These are phyloP conservation scores for Novumbra hubbsi DNA, from an alignment of 2,797 vertebrate genomes.

Conservation along the genomic window DNA sequence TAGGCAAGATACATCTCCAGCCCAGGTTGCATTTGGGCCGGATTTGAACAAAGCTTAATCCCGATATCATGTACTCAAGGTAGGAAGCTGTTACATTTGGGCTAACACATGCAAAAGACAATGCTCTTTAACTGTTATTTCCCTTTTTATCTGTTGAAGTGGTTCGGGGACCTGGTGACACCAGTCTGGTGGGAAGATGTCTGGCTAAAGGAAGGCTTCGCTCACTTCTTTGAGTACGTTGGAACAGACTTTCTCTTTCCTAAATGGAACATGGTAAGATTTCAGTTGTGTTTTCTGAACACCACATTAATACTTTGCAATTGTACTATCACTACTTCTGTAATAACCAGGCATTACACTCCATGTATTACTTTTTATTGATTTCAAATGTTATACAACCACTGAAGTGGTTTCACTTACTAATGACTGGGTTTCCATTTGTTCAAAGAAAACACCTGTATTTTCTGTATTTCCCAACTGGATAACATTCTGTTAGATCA, in stretches of 20 bases:
- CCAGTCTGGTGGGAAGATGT: conserved; percentile 99
- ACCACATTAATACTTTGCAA: background rate
- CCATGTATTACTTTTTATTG: too few relatives aligned
- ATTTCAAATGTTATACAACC: background rate
- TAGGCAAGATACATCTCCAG: background rate
- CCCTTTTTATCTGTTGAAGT: conserved; percentile 70
- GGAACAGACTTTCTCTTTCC: conserved; percentile 97
- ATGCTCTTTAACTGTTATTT: background rate
- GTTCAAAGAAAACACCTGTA: background rate
- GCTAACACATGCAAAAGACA: background rate
- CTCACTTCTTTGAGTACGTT: conserved; percentile 96
- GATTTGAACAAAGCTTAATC: background rate
- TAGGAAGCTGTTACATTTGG: background rate
- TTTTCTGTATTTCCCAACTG: background rate
- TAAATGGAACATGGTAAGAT: conserved; percentile 95
- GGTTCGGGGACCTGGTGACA: conserved; percentile 97
- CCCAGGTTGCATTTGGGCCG: background rate
- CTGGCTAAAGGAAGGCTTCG: conserved; percentile 97
- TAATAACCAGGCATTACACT: background rate
- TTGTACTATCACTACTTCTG: background rate
- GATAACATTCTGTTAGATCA: background rate
- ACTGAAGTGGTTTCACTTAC: background rate
- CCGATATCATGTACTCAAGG: background rate
- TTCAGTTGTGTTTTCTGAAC: background rate
- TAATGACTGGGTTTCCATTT: background rate